phyloP scores from a whole-genome alignment of 2,888 invertebrate genomes.

The Drosophila limbata region DNA sequence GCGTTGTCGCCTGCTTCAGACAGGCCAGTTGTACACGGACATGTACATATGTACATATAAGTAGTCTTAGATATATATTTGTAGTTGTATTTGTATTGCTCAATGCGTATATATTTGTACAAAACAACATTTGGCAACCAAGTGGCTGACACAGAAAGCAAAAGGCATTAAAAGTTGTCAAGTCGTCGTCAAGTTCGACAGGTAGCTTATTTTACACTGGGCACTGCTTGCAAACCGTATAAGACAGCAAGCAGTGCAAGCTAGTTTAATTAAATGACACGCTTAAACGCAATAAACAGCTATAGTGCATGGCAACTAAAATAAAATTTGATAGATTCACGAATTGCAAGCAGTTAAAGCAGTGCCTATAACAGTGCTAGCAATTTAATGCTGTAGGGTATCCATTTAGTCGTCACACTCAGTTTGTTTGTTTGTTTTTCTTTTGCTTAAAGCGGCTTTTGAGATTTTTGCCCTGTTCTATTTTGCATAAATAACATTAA shows the following conservation, averaged over 20 bases:
- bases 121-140: constrained; percentile 35
- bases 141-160: constrained; percentile 52
- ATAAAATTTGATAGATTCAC: background rate
- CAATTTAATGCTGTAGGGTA: constrained; percentile 23
- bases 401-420: constrained; percentile 2
- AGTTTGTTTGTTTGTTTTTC: background rate
- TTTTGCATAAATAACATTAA: constrained; percentile 79
- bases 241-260: constrained; percentile 21
- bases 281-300: background rate
- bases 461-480: constrained; percentile 27
- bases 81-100: background rate
- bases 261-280: background rate
- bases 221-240: constrained; percentile 39
- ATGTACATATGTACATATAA: constrained; percentile 11
- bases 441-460: constrained; percentile 28
- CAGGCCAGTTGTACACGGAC: constrained; percentile 47
- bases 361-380: background rate
- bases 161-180: constrained; percentile 26
- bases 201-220: constrained; percentile 5
- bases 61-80: background rate
- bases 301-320: background rate
- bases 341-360: background rate
- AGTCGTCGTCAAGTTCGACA: background rate
- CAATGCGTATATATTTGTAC: constrained; percentile 9
- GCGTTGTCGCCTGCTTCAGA: constrained; percentile 19